phyloP scores from a whole-genome alignment of 2,797 vertebrate genomes.

The Bradypodion pumilum region DNA sequence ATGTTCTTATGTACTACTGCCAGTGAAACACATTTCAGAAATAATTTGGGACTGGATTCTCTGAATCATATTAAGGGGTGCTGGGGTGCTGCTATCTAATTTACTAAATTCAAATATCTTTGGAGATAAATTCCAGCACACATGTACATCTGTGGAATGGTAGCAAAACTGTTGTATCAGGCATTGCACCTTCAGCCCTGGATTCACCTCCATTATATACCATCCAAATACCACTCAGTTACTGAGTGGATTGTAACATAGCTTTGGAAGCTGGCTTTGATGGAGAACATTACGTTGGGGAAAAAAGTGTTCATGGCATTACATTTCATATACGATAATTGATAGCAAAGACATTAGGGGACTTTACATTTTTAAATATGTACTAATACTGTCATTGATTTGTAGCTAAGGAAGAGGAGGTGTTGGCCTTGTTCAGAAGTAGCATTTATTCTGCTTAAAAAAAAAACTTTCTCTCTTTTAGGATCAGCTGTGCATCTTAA shows the following conservation, averaged over 20 bases:
- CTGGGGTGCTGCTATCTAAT: neutral
- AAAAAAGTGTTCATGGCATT: neutral
- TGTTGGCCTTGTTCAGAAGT: too few relatives aligned
- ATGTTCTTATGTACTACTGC: too few relatives aligned
- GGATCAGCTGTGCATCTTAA: too few relatives aligned
- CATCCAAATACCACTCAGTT: constrained; percentile 16
- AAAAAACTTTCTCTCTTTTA: too few relatives aligned
- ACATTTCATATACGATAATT: neutral
- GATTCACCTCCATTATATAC: constrained; percentile 32
- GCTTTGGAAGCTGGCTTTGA: neutral
- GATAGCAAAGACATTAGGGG: neutral
- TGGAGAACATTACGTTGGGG: too few relatives aligned
- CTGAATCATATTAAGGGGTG: too few relatives aligned
- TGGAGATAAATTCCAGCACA: neutral
- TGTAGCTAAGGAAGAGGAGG: too few relatives aligned
- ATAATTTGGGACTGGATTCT: neutral
- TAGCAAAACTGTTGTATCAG: constrained; percentile 18
- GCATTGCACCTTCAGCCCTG: constrained; percentile 21
- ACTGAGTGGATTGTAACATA: neutral
- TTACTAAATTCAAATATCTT: neutral
- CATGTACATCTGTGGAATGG: neutral
- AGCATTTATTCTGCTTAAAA: too few relatives aligned
- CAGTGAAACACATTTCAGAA: neutral
- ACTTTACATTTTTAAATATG: neutral
- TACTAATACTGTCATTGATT: neutral